phyloP scores from a whole-genome alignment of 2,113 vertebrate genomes.

The Myodes glareolus region DNA sequence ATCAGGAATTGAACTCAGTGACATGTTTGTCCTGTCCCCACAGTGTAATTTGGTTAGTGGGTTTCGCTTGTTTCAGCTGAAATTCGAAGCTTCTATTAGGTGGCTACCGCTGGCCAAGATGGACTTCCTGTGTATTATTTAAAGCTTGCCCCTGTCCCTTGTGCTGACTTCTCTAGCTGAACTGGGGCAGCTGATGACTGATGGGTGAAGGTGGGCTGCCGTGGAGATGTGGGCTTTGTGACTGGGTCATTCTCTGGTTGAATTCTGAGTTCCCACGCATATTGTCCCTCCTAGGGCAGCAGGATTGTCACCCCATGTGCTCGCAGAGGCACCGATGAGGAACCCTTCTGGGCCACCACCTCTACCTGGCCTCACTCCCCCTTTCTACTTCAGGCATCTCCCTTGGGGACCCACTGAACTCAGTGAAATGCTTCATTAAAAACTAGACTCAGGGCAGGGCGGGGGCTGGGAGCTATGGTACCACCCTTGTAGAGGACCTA shows the following conservation, averaged over 20 bases:
- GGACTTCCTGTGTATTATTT: neutral
- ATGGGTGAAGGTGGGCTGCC: too few relatives aligned
- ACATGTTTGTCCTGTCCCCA: neutral
- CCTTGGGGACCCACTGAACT: neutral
- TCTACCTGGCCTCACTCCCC: neutral
- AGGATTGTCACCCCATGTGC: too few relatives aligned
- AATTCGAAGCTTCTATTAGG: slow-evolving; percentile 33
- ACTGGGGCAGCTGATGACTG: neutral
- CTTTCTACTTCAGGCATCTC: neutral
- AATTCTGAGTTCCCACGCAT: neutral
- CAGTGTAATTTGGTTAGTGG: neutral
- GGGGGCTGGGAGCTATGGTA: neutral
- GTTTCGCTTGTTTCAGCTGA: slow-evolving; percentile 53
- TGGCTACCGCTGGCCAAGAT: neutral
- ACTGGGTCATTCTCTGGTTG: neutral
- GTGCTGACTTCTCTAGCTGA: neutral
- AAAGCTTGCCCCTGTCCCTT: neutral
- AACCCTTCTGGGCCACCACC: too few relatives aligned
- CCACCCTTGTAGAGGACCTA: neutral
- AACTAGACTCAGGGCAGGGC: neutral
- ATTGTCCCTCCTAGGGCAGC: neutral
- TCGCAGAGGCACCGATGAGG: too few relatives aligned
- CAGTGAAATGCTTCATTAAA: neutral
- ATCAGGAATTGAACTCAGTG: neutral
- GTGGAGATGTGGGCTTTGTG: neutral